Conservation (phyloP, 2,888 invertebrate genomes). For the Malthinus seriepunctatus region DNA sequence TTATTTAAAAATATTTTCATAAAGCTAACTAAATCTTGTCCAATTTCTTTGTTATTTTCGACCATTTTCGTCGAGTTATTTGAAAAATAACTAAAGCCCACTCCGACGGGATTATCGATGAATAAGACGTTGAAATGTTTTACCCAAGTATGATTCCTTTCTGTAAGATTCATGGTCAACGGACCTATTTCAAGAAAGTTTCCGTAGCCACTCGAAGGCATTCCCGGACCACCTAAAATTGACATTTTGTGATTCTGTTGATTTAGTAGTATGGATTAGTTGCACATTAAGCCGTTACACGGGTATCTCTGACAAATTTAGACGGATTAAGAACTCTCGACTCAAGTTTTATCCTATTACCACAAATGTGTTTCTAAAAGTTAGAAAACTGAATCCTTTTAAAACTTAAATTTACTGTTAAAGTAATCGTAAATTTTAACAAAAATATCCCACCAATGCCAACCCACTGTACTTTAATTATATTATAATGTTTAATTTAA, state of each 20-base stretch:
- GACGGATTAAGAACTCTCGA: slow-evolving; percentile 25
- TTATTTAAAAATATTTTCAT: slow-evolving; percentile 69
- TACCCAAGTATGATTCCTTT: slow-evolving; percentile 62
- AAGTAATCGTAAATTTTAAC: too few species aligned
- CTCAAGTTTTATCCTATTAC: slow-evolving; percentile 23
- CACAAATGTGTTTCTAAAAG: slow-evolving; percentile 5
- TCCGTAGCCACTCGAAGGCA: slow-evolving; percentile 56
- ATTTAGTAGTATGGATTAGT: slow-evolving; percentile 23
- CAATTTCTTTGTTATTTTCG: slow-evolving; percentile 66
- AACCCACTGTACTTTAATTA: too few species aligned
- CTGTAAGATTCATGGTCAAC: slow-evolving; percentile 55
- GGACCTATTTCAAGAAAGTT: slow-evolving; percentile 65
- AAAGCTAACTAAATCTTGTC: slow-evolving; percentile 74
- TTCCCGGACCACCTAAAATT: slow-evolving; percentile 48
- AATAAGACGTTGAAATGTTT: slow-evolving; percentile 71
- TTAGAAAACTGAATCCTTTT: slow-evolving; percentile 1
- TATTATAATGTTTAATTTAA: too few species aligned
- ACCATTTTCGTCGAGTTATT: slow-evolving; percentile 58
- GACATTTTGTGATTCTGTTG: slow-evolving; percentile 23
- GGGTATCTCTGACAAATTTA: slow-evolving; percentile 27
- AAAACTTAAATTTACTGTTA: background rate
- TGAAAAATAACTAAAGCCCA: slow-evolving; percentile 79
- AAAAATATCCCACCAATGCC: too few species aligned
- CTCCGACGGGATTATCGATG: slow-evolving; percentile 89
- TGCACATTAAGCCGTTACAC: slow-evolving; percentile 18